These are phyloP conservation scores for Takifugu ocellatus DNA, from an alignment of 2,797 vertebrate genomes.

Conservation along the genomic window DNA sequence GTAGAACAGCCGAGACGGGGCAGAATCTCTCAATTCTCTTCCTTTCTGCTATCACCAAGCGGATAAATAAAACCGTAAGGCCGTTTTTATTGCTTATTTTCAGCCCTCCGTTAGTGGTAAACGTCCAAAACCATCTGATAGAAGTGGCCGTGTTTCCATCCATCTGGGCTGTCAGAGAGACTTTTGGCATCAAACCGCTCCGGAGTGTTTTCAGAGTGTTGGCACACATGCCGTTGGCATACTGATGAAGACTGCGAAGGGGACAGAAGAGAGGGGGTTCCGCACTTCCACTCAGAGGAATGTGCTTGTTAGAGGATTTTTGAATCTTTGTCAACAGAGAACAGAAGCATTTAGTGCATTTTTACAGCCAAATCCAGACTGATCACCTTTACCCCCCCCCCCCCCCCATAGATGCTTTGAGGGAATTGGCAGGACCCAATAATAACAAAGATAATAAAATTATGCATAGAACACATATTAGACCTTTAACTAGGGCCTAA, in stretches of 20 bases:
- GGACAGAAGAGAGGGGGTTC: conserved; percentile 32
- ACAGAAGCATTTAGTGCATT: too few relatives aligned
- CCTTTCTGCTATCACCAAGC: neutral
- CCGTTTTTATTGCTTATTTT: conserved; percentile 16
- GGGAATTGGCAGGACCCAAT: too few relatives aligned
- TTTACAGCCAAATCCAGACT: too few relatives aligned
- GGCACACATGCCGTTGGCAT: conserved; percentile 62
- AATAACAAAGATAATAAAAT: too few relatives aligned
- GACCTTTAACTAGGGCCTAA: too few relatives aligned
- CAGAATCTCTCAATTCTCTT: neutral
- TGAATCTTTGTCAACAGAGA: too few relatives aligned
- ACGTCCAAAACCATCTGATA: conserved; percentile 49
- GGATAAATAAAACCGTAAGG: conserved; percentile 32
- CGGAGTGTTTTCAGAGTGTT: conserved; percentile 65
- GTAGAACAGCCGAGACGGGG: conserved; percentile 10
- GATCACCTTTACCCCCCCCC: too few relatives aligned
- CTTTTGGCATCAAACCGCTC: conserved; percentile 60
- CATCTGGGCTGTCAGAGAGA: conserved; percentile 63
- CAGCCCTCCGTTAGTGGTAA: conserved; percentile 45
- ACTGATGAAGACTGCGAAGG: conserved; percentile 41
- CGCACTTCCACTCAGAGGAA: conserved; percentile 16
- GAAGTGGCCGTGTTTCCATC: conserved; percentile 56
- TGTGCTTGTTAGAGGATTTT: neutral
- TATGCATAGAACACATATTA: too few relatives aligned
- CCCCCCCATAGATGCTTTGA: too few relatives aligned